These are phyloP conservation scores for Sinodicranocentrus sp. DNA, from an alignment of 2,888 invertebrate genomes.

Conservation along the genomic window DNA sequence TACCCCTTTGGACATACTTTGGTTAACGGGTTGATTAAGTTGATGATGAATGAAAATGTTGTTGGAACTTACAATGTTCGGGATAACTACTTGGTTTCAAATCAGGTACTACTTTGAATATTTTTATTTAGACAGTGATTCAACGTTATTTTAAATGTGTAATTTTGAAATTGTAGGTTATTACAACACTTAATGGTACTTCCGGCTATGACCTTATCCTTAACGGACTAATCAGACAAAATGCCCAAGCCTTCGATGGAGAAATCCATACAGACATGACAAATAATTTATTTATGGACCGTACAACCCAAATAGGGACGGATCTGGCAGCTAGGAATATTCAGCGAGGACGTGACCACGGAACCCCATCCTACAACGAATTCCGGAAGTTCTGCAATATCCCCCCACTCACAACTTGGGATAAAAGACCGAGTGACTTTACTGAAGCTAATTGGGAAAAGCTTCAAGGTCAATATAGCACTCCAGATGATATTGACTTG, in stretches of 20 bases:
- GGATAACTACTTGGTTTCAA: constrained; percentile 74
- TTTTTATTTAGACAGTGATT: too few relatives aligned
- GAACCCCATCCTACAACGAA: constrained; percentile 92
- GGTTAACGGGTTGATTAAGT: constrained; percentile 66
- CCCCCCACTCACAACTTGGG: constrained; percentile 85
- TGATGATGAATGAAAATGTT: constrained; percentile 30
- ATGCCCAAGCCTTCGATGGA: constrained; percentile 77
- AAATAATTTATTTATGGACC: constrained; percentile 71
- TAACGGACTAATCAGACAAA: constrained; percentile 77
- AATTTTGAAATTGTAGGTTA: too few relatives aligned
- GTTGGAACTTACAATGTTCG: constrained; percentile 69
- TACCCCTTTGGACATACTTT: constrained; percentile 75
- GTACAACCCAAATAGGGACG: constrained; percentile 78
- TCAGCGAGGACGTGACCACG: constrained; percentile 96
- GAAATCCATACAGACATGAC: constrained; percentile 77
- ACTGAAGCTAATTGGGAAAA: too few relatives aligned
- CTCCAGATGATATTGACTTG: constrained; percentile 69
- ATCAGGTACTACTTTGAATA: too few relatives aligned
- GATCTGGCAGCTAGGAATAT: constrained; percentile 98
- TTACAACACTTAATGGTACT: not conserved
- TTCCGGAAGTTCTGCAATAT: constrained; percentile 94
- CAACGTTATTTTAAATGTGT: too few relatives aligned
- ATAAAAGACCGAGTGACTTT: too few relatives aligned
- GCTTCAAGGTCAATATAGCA: too few relatives aligned
- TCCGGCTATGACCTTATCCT: constrained; percentile 74